Conservation (phyloP, 2,888 invertebrate genomes). For the Halocaridina rubra region DNA sequence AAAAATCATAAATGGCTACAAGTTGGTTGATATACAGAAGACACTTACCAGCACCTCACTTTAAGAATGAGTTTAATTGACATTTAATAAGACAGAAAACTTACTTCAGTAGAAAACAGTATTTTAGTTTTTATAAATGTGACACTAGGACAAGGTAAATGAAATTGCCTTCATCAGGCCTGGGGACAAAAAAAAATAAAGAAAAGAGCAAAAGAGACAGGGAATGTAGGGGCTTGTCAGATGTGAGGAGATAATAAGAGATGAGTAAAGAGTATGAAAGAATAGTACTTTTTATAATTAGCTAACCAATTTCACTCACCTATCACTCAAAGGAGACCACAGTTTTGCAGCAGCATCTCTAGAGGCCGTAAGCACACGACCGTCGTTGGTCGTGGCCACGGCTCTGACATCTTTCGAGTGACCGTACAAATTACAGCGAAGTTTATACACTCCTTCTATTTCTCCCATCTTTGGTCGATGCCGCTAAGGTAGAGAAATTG, state of each 20-base stretch:
- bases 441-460: constrained; percentile 73
- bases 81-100: no score
- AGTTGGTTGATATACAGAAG: no score
- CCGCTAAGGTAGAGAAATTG: no score
- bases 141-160: no score
- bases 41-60: no score
- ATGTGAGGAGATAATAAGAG: background rate
- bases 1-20: no score
- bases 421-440: constrained; percentile 81
- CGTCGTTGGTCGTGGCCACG: constrained; percentile 76
- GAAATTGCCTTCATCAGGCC: no score
- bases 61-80: no score
- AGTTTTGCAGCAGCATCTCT: constrained; percentile 88
- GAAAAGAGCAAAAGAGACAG: background rate
- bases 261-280: background rate
- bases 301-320: constrained; percentile 23
- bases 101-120: no score
- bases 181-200: background rate
- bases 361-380: constrained; percentile 86
- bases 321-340: constrained; percentile 78
- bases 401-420: constrained; percentile 89
- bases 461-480: no score
- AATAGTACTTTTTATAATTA: background rate
- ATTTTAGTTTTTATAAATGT: no score
- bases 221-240: background rate